Conservation (phyloP, 1,140 invertebrate species). For the Calosoma granatense region DNA sequence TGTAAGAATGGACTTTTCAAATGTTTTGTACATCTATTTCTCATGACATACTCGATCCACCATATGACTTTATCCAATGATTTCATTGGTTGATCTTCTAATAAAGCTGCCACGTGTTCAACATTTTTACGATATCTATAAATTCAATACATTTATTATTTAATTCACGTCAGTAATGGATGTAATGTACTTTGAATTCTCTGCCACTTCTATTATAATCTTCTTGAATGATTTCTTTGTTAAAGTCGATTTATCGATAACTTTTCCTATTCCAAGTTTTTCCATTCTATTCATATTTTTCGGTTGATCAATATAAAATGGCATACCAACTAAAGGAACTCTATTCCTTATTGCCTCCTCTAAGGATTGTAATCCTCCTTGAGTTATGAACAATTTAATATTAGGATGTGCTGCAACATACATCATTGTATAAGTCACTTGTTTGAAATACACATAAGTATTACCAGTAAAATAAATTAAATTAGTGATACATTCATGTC, state of each 20-base stretch:
- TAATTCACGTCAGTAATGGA: background rate
- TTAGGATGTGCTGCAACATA: conserved; percentile 33
- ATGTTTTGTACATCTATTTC: conserved; percentile 40
- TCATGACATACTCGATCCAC: conserved; percentile 52
- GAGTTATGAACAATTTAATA: conserved; percentile 36
- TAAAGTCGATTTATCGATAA: conserved; percentile 21
- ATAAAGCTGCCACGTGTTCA: background rate
- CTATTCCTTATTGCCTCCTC: conserved; percentile 38
- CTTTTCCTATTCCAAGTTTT: conserved; percentile 21
- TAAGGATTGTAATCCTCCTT: conserved; percentile 40
- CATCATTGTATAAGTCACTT: background rate
- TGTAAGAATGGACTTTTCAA: conserved; percentile 39
- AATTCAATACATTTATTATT: background rate
- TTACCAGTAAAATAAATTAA: too few relatives aligned
- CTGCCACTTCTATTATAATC: conserved; percentile 19
- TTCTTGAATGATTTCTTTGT: conserved; percentile 18
- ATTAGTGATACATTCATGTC: too few relatives aligned
- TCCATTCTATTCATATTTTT: conserved; percentile 24
- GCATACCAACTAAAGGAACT: conserved; percentile 40
- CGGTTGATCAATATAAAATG: conserved; percentile 31
- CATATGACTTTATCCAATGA: conserved; percentile 44
- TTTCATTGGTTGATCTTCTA: conserved; percentile 39
- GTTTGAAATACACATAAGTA: too few relatives aligned
- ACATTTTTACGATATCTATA: background rate
- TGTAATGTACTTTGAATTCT: conserved; percentile 20